These are phyloP conservation scores for Conopomorpha cramerella DNA, from an alignment of 1,140 invertebrate genomes.

Conservation along the genomic window DNA sequence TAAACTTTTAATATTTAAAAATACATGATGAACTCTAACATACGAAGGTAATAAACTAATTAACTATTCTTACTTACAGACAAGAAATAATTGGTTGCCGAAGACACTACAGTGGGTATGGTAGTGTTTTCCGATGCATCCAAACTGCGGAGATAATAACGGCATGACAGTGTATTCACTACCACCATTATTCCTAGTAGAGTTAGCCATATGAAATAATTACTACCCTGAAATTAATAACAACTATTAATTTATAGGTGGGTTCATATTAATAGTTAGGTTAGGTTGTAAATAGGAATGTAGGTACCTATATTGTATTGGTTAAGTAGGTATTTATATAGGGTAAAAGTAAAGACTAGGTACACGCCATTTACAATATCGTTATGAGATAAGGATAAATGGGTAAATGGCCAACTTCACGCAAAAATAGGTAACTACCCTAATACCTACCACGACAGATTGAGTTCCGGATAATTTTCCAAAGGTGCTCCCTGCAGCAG, in stretches of 20 bases:
- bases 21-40: background rate
- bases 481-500: conserved; percentile 38
- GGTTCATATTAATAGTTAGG: too few species aligned
- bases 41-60: background rate
- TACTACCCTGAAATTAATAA: conserved; percentile 22
- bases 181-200: conserved; percentile 60
- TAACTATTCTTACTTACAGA: conserved; percentile 55
- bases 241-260: too few species aligned
- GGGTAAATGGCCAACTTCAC: too few species aligned
- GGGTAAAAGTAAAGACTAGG: background rate
- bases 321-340: background rate
- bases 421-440: too few species aligned
- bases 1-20: too few species aligned
- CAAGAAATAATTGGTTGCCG: conserved; percentile 66
- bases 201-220: conserved; percentile 26
- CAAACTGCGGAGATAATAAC: conserved; percentile 65
- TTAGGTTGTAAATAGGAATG: too few species aligned
- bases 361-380: background rate
- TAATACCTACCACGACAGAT: conserved; percentile 29
- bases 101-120: conserved; percentile 63
- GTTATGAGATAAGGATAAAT: too few species aligned
- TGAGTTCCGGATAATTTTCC: conserved; percentile 44
- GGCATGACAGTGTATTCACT: conserved; percentile 63
- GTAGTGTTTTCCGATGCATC: conserved; percentile 62
- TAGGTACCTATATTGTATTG: too few species aligned